A percentile compares a stretch with the other conserved stretches of the same genome.
These are phyloP conservation scores for Eulemur albifrons DNA, from an alignment of 2,797 vertebrate species.

Conservation along the genomic window DNA sequence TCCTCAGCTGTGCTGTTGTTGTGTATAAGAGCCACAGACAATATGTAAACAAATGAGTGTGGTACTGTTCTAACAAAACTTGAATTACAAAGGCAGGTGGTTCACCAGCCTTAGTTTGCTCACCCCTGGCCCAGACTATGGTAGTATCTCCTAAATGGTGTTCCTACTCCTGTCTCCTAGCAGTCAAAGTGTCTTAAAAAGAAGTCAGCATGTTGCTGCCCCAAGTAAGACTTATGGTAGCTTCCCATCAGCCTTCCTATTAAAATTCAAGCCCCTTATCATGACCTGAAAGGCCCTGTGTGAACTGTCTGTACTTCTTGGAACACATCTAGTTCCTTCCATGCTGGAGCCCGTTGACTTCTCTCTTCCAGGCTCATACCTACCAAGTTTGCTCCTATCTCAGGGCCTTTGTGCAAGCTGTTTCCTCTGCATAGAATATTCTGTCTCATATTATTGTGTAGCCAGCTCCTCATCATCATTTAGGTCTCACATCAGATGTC, in stretches of 20 bases:
- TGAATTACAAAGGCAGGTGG: not conserved
- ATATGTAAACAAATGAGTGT: not conserved
- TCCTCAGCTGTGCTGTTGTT: not conserved
- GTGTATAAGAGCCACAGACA: not conserved
- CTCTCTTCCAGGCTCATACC: not conserved
- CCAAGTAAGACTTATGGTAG: not conserved
- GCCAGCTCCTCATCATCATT: not conserved
- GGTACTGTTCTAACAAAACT: not conserved
- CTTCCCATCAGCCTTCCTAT: not conserved
- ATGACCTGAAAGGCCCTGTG: rapidly evolving
- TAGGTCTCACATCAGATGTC: not conserved
- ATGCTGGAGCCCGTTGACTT: rapidly evolving
- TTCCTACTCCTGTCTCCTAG: not conserved
- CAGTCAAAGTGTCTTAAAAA: not conserved
- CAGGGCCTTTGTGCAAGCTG: not conserved
- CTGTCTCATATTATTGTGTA: not conserved
- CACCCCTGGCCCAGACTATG: not conserved
- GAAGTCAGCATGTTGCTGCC: not conserved
- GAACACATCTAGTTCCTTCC: not conserved
- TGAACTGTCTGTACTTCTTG: not conserved
- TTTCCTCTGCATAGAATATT: not conserved
- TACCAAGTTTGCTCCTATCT: not conserved
- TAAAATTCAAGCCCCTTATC: not conserved
- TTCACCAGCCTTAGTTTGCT: not conserved
- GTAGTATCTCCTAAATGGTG: not conserved